These are phyloP conservation scores for Tyrannus savana DNA, from an alignment of 2,113 vertebrate genomes.

Conservation along the genomic window DNA sequence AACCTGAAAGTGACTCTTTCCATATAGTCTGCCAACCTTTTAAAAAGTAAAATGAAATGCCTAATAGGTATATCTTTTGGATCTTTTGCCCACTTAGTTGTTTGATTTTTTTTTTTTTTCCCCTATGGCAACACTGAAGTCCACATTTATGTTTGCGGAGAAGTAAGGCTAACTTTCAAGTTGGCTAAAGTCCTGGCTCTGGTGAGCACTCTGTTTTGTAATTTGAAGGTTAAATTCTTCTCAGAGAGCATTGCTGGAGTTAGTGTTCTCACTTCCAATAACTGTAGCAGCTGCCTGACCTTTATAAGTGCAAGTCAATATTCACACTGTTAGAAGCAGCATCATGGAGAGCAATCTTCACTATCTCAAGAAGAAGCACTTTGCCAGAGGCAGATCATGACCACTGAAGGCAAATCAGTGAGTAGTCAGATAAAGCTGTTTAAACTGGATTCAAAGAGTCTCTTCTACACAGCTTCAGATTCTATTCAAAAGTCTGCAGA, in stretches of 20 bases:
- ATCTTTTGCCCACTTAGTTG: neutral
- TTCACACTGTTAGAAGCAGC: conserved; percentile 55
- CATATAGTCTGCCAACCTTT: neutral
- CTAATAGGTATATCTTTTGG: neutral
- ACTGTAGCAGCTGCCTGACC: conserved; percentile 70
- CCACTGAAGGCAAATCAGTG: conserved; percentile 45
- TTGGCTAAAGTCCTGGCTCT: conserved; percentile 25
- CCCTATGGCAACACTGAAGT: neutral
- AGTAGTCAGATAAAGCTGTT: conserved; percentile 57
- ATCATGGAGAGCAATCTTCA: conserved; percentile 52
- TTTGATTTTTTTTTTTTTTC: neutral
- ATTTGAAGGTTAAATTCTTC: conserved; percentile 71
- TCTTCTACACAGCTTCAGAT: conserved; percentile 53
- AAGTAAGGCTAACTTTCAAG: conserved; percentile 22
- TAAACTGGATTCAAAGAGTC: conserved; percentile 64
- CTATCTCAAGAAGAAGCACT: conserved; percentile 44
- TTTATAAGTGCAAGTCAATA: conserved; percentile 73
- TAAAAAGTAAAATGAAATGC: conserved; percentile 28
- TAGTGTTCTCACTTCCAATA: conserved; percentile 58
- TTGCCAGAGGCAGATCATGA: conserved; percentile 63
- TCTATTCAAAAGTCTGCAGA: conserved; percentile 54
- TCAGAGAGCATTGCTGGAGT: conserved; percentile 55
- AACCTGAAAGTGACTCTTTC: neutral
- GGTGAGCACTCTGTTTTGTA: conserved; percentile 42
- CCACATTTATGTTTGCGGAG: conserved; percentile 32